These are phyloP conservation scores for Cyclura pinguis DNA, from an alignment of 2,797 vertebrate species.

Conservation along the genomic window DNA sequence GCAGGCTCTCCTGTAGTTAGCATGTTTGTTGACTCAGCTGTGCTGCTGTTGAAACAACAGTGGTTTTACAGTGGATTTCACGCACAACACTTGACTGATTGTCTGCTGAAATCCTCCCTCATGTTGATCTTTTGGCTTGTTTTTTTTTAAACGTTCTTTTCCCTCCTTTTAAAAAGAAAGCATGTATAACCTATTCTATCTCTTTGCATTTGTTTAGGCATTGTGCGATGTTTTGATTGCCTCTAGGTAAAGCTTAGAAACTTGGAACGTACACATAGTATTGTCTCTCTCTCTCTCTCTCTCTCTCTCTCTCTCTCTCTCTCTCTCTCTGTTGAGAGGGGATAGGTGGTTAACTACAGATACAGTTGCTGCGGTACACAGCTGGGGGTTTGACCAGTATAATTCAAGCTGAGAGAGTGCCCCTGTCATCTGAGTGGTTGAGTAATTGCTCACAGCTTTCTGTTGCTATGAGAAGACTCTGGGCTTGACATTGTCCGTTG, in stretches of 20 bases:
- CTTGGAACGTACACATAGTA: not conserved
- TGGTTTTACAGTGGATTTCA: constrained; percentile 1
- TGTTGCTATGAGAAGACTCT: not conserved
- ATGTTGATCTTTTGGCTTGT: not conserved
- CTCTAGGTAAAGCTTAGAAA: not conserved
- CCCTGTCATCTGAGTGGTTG: not conserved
- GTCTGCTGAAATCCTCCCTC: not conserved
- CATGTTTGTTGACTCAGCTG: not conserved
- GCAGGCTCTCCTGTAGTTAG: constrained; percentile 1
- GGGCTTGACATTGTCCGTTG: not conserved
- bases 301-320: too few relatives aligned
- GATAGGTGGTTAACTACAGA: not conserved
- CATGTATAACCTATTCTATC: not conserved
- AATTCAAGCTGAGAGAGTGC: not conserved
- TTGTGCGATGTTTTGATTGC: not conserved
- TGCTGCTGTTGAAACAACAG: not conserved
- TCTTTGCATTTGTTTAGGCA: not conserved
- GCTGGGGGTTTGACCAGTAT: not conserved
- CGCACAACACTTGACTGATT: not conserved
- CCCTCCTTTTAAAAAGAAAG: not conserved
- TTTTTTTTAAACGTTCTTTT: not conserved
- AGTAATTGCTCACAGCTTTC: not conserved
- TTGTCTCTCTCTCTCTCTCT: not conserved
- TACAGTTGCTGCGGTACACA: not conserved
- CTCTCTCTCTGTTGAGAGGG: not conserved